Evolutionary conservation across 2,797 vertebrate species (phyloP).

Genomic region (Gymnothorax javanicus): DNA sequence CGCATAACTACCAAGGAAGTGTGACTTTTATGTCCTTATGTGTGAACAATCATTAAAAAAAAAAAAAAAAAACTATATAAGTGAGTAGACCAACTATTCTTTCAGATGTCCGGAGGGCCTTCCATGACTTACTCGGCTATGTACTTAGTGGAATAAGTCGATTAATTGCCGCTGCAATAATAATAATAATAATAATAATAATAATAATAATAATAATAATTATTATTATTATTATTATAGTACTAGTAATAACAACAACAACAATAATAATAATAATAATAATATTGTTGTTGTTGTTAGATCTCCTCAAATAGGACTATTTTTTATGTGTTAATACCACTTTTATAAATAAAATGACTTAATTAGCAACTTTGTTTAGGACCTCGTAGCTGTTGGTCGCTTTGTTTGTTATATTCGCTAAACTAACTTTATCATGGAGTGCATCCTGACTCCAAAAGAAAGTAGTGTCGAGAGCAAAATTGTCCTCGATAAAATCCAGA

Average conservation of each 20-base stretch:
- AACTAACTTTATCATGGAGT: slow-evolving; percentile 34
- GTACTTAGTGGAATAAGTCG: not conserved
- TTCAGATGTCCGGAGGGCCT: not conserved
- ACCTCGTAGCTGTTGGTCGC: no score
- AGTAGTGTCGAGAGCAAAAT: slow-evolving; percentile 31
- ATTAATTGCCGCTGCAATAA: not conserved
- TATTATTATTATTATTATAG: not conserved
- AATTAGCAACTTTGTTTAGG: no score
- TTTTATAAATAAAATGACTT: no score
- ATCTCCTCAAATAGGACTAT: no score
- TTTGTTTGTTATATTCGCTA: no score
- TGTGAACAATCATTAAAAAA: no score
- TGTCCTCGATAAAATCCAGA: slow-evolving; percentile 40
- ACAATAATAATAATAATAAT: not conserved
- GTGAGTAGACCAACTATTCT: not conserved
- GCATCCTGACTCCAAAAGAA: slow-evolving; percentile 28
- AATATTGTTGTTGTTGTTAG: not conserved
- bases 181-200: not conserved
- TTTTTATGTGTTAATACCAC: no score
- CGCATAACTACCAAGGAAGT: no score
- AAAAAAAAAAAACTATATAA: no score
- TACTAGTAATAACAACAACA: not conserved
- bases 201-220: not conserved
- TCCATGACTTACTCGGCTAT: not conserved
- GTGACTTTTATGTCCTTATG: no score